These are phyloP conservation scores for Conopomorpha cramerella DNA, from an alignment of 1,140 invertebrate genomes.

Conservation along the genomic window DNA sequence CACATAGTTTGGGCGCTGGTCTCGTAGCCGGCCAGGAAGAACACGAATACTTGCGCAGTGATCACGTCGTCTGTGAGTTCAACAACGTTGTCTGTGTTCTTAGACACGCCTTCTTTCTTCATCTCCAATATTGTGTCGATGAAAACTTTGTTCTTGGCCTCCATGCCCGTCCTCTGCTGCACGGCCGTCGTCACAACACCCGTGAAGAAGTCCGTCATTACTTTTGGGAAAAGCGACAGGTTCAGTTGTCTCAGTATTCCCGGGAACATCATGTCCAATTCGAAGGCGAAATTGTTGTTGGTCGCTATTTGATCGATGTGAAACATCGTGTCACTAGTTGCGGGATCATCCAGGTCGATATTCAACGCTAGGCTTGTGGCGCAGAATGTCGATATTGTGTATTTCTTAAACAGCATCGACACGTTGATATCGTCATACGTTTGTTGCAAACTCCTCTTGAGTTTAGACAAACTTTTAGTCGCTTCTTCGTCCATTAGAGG, in stretches of 20 bases:
- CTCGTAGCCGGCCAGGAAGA: conserved; percentile 30
- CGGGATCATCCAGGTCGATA: conserved; percentile 27
- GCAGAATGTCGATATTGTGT: conserved; percentile 46
- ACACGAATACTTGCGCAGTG: conserved; percentile 28
- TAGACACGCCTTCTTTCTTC: conserved; percentile 6
- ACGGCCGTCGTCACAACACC: conserved; percentile 11
- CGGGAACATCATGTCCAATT: conserved; percentile 23
- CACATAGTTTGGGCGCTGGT: conserved; percentile 15
- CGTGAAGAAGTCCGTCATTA: conserved; percentile 14
- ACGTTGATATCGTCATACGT: conserved; percentile 22
- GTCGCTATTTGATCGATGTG: conserved; percentile 8
- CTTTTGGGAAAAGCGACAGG: conserved; percentile 13
- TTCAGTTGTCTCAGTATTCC: conserved; percentile 17
- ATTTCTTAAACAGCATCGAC: too few species aligned
- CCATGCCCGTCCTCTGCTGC: conserved; percentile 10
- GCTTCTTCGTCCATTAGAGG: conserved; percentile 27
- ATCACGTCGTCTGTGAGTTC: conserved; percentile 24
- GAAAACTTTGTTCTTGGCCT: conserved; percentile 17
- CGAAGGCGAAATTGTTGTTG: conserved; percentile 5
- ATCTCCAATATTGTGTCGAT: conserved; percentile 18
- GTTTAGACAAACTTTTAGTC: conserved; percentile 23
- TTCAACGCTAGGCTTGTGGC: conserved; percentile 60
- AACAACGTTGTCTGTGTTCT: conserved; percentile 3
- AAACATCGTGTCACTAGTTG: background rate
- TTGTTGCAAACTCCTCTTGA: conserved; percentile 12